Conservation (phyloP, 2,888 invertebrate species). For the Ochropleura plecta region DNA sequence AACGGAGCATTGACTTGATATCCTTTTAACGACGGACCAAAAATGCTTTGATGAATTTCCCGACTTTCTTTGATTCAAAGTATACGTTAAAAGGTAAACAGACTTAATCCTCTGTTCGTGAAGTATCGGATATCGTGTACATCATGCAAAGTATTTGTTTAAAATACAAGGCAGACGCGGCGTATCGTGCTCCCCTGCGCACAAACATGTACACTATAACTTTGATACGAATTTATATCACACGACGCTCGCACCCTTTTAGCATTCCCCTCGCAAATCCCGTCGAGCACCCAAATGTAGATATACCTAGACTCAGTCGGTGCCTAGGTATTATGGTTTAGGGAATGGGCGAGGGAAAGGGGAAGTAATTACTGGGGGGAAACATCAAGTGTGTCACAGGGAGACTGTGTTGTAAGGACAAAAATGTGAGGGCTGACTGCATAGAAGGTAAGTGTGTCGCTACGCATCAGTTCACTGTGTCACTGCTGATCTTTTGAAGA, state of each 20-base stretch:
- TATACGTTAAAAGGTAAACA: slow-evolving; percentile 62
- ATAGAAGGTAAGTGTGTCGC: slow-evolving; percentile 88
- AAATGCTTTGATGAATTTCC: slow-evolving; percentile 76
- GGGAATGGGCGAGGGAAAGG: slow-evolving; percentile 77
- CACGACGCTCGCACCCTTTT: slow-evolving; percentile 84
- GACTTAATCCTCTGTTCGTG: slow-evolving; percentile 57
- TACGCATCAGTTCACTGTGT: slow-evolving; percentile 89
- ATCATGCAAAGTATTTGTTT: slow-evolving; percentile 74
- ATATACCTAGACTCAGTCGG: slow-evolving; percentile 81
- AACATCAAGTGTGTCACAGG: slow-evolving; percentile 89
- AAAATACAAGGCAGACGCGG: slow-evolving; percentile 76
- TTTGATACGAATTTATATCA: slow-evolving; percentile 81
- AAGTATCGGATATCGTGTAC: slow-evolving; percentile 64
- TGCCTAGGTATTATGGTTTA: slow-evolving; percentile 82
- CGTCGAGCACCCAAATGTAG: slow-evolving; percentile 79
- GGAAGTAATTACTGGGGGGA: slow-evolving; percentile 88
- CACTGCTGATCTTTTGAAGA: slow-evolving; percentile 87
- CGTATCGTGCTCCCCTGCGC: slow-evolving; percentile 70
- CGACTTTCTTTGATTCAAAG: slow-evolving; percentile 58
- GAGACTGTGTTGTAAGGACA: slow-evolving; percentile 88
- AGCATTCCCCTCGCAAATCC: slow-evolving; percentile 88
- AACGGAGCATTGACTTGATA: slow-evolving; percentile 78
- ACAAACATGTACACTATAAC: slow-evolving; percentile 72
- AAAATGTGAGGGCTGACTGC: slow-evolving; percentile 86
- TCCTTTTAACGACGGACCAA: slow-evolving; percentile 76